These are phyloP conservation scores for Nomada lathburiana DNA, from an alignment of 2,888 invertebrate genomes.

Conservation along the genomic window DNA sequence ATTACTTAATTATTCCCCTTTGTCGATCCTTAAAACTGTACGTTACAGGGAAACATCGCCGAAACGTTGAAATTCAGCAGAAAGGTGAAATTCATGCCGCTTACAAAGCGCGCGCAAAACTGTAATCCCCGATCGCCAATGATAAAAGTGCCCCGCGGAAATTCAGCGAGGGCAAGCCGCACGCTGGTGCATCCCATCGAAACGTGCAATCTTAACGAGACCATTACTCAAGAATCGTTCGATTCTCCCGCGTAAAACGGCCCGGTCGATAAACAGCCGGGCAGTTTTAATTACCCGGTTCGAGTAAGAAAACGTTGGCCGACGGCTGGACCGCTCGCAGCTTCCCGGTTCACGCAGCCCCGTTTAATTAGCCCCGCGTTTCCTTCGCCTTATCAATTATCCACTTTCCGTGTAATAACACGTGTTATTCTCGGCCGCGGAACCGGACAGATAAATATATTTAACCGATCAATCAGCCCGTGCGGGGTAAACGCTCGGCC, in stretches of 20 bases:
- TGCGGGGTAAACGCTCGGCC: background rate
- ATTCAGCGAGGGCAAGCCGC: background rate
- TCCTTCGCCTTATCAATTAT: constrained; percentile 54
- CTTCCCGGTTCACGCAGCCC: constrained; percentile 40
- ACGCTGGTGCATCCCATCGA: constrained; percentile 7
- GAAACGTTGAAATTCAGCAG: background rate
- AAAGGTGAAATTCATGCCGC: background rate
- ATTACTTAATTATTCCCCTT: too few species aligned
- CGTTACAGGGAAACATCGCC: background rate
- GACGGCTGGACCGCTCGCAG: constrained; percentile 2
- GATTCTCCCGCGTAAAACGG: constrained; percentile 35
- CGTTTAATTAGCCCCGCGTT: constrained; percentile 45
- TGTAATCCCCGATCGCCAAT: background rate
- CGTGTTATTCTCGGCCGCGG: constrained; percentile 28
- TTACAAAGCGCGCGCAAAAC: background rate
- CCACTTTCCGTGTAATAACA: constrained; percentile 48
- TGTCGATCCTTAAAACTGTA: too few species aligned
- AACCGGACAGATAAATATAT: constrained; percentile 35
- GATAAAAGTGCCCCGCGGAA: constrained; percentile 3
- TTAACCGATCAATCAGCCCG: constrained; percentile 43
- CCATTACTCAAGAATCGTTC: constrained; percentile 28
- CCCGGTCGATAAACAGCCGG: constrained; percentile 22
- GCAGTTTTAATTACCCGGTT: constrained; percentile 41
- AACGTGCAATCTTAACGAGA: constrained; percentile 32
- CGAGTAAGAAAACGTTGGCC: constrained; percentile 1